phyloP scores from a whole-genome alignment of 1,140 invertebrate species.

The Drosophila sp. region DNA sequence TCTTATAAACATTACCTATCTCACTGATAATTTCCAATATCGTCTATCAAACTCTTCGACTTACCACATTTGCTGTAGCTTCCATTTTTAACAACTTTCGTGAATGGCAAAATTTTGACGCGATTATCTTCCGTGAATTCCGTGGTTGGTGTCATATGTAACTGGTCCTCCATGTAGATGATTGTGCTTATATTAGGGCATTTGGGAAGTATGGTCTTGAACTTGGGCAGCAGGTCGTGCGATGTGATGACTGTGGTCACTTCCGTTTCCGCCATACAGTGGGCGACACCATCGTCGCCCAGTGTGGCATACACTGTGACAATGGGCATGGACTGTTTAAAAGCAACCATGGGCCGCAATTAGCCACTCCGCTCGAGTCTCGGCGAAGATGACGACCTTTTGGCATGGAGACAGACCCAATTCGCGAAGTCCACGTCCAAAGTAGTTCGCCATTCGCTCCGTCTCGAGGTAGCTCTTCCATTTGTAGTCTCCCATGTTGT shows the following conservation, averaged over 20 bases:
- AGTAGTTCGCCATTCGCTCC: conserved; percentile 89
- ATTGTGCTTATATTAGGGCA: conserved; percentile 90
- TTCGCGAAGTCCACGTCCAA: conserved; percentile 92
- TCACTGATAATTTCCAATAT: too few species aligned
- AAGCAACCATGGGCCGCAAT: conserved; percentile 97
- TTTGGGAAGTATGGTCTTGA: conserved; percentile 90
- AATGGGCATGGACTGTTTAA: conserved; percentile 96
- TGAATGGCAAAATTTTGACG: conserved; percentile 88
- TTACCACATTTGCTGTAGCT: conserved; percentile 74
- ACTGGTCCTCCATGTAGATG: conserved; percentile 95
- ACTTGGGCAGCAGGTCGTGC: conserved; percentile 94
- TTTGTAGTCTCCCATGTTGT: conserved; percentile 96
- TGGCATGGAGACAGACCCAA: conserved; percentile 87
- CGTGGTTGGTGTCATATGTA: conserved; percentile 88
- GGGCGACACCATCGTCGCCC: conserved; percentile 97
- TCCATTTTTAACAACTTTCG: conserved; percentile 86
- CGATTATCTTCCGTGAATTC: conserved; percentile 87
- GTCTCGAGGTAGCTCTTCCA: conserved; percentile 95
- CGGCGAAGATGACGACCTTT: conserved; percentile 97
- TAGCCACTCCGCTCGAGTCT: conserved; percentile 99
- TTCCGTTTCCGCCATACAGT: conserved; percentile 98
- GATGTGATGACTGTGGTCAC: conserved; percentile 95
- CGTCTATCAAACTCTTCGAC: not conserved
- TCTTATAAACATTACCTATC: too few species aligned
- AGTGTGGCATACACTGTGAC: conserved; percentile 98